Evolutionary conservation across 2,113 vertebrate genomes (phyloP).

Genomic region (Phodopus roborovskii): DNA sequence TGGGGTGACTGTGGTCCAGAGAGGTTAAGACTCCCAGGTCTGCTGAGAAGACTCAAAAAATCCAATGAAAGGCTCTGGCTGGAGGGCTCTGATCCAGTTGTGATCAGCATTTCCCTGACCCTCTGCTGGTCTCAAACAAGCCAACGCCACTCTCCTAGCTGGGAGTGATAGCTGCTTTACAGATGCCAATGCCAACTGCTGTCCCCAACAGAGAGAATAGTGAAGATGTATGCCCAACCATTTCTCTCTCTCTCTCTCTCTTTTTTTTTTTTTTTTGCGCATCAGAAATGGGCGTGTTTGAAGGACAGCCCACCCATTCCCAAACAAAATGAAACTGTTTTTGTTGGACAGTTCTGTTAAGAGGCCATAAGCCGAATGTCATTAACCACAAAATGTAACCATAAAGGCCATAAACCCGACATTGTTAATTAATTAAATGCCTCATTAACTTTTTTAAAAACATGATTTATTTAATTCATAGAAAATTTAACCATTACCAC

Average conservation of each 20-base stretch:
- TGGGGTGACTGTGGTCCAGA: not conserved
- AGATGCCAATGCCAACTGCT: not conserved
- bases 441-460: slow-evolving; percentile 89
- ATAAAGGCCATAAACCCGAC: slow-evolving; percentile 88
- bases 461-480: slow-evolving; percentile 89
- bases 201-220: not conserved
- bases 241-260: slow-evolving; percentile 56
- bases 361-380: slow-evolving; percentile 85
- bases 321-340: slow-evolving; percentile 81
- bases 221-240: not conserved
- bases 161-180: not conserved
- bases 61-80: not conserved
- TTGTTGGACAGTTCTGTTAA: slow-evolving; percentile 82
- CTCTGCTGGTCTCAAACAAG: not conserved
- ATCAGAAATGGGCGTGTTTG: slow-evolving; percentile 55
- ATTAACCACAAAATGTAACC: slow-evolving; percentile 89
- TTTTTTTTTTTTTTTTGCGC: slow-evolving; percentile 72
- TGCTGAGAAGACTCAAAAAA: slow-evolving; percentile 30
- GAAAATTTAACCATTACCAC: slow-evolving; percentile 84
- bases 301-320: slow-evolving; percentile 73
- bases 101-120: not conserved
- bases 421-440: slow-evolving; percentile 91
- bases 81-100: not conserved
- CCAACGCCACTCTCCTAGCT: not conserved
- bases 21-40: not conserved